These are phyloP conservation scores for Sitophilus oryzae DNA, from an alignment of 1,140 invertebrate genomes.

Conservation along the genomic window DNA sequence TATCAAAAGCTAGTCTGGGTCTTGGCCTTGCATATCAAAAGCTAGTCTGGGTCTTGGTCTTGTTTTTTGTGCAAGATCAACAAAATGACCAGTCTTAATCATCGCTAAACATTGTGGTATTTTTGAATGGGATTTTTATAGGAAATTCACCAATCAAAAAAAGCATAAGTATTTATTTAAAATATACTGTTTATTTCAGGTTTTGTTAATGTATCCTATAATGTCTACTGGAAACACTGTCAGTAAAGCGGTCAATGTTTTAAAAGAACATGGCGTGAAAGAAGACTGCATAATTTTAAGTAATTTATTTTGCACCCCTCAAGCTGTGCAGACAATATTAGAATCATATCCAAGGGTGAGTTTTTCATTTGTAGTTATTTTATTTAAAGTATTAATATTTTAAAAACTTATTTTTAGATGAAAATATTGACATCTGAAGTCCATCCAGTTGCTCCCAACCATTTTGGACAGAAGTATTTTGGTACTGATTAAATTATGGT, in stretches of 20 bases:
- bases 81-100: no score
- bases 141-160: no score
- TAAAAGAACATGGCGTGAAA: slow-evolving; percentile 87
- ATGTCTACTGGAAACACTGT: slow-evolving; percentile 98
- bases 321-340: slow-evolving; percentile 80
- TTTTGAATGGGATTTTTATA: no score
- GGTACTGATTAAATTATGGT: slow-evolving; percentile 84
- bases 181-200: slow-evolving; percentile 42
- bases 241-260: slow-evolving; percentile 84
- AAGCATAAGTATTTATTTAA: slow-evolving; percentile 5
- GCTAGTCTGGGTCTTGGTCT: no score
- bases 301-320: slow-evolving; percentile 94
- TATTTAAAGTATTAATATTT: slow-evolving; percentile 1
- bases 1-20: no score
- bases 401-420: slow-evolving; percentile 55
- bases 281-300: slow-evolving; percentile 93
- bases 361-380: slow-evolving; percentile 5
- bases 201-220: slow-evolving; percentile 96
- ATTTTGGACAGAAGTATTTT: slow-evolving; percentile 98
- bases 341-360: slow-evolving; percentile 75
- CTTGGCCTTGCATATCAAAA: no score
- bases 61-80: no score
- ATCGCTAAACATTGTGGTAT: no score
- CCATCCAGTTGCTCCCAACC: slow-evolving; percentile 91
- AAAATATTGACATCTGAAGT: slow-evolving; percentile 94